Evolutionary conservation across 2,888 invertebrate species (phyloP).

Genomic region (Iphiclides podalirius): DNA sequence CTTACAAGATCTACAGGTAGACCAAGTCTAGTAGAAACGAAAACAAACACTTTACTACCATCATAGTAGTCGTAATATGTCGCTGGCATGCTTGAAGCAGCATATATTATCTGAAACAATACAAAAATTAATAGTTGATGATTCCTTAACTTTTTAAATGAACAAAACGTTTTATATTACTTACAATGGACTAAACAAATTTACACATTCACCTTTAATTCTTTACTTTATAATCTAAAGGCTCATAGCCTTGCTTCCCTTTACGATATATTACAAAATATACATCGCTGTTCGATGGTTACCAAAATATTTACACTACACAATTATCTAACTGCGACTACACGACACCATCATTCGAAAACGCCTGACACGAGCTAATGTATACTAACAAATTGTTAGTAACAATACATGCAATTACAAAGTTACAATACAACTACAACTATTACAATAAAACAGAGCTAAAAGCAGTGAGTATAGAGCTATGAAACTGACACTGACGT

Average conservation of each 20-base stretch:
- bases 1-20: conserved; percentile 90
- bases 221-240: conserved; percentile 4
- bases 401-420: not conserved
- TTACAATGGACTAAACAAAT: not conserved
- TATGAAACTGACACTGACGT: no score
- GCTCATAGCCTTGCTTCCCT: not conserved
- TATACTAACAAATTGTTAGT: no score
- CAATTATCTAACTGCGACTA: not conserved
- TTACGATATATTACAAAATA: conserved; percentile 2
- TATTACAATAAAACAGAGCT: no score
- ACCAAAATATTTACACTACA: not conserved
- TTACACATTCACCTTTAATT: not conserved
- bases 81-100: conserved; percentile 40
- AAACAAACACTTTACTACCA: conserved; percentile 85
- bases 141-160: not conserved
- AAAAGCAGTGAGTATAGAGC: no score
- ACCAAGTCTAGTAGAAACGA: conserved; percentile 83
- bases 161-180: not conserved
- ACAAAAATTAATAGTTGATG: not conserved
- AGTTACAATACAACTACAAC: not conserved
- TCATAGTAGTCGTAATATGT: conserved; percentile 80
- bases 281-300: not conserved
- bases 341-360: conserved; percentile 1
- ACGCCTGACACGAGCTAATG: conserved; percentile 4
- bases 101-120: conserved; percentile 9